Evolutionary conservation across 2,888 invertebrate genomes (phyloP).

Genomic region (Acanthacorydalis orientalis): DNA sequence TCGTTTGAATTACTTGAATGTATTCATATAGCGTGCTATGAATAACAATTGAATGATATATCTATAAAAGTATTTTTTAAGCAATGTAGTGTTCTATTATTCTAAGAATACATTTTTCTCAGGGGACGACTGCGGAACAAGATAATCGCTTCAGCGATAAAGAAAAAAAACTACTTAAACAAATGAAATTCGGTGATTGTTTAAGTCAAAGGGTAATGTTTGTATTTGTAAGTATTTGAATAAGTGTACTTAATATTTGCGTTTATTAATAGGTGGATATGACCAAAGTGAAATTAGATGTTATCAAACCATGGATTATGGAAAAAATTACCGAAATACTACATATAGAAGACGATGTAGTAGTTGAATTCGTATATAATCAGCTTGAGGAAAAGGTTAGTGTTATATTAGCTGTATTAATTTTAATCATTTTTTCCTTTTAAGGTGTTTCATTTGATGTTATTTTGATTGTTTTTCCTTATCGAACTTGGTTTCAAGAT

Average conservation of each 20-base stretch:
- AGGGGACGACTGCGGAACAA: slow-evolving; percentile 98
- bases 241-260: slow-evolving; percentile 7
- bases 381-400: slow-evolving; percentile 87
- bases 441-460: no score
- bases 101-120: slow-evolving; percentile 6
- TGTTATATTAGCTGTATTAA: background rate
- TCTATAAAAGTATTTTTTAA: background rate
- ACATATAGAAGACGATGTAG: slow-evolving; percentile 96
- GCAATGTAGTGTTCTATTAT: background rate
- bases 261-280: slow-evolving; percentile 66
- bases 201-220: slow-evolving; percentile 69
- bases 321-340: slow-evolving; percentile 90
- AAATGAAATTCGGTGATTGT: slow-evolving; percentile 95
- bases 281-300: slow-evolving; percentile 94
- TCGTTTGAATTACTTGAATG: slow-evolving; percentile 2
- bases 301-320: slow-evolving; percentile 97
- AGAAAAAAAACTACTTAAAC: slow-evolving; percentile 96
- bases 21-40: background rate
- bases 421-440: no score
- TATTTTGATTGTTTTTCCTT: no score
- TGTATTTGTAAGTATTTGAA: background rate
- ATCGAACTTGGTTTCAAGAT: no score
- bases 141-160: slow-evolving; percentile 99
- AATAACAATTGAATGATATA: slow-evolving; percentile 11
- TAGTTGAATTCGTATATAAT: slow-evolving; percentile 97